Conservation (phyloP, 2,888 invertebrate genomes). For the Melinopterus prodromus region DNA sequence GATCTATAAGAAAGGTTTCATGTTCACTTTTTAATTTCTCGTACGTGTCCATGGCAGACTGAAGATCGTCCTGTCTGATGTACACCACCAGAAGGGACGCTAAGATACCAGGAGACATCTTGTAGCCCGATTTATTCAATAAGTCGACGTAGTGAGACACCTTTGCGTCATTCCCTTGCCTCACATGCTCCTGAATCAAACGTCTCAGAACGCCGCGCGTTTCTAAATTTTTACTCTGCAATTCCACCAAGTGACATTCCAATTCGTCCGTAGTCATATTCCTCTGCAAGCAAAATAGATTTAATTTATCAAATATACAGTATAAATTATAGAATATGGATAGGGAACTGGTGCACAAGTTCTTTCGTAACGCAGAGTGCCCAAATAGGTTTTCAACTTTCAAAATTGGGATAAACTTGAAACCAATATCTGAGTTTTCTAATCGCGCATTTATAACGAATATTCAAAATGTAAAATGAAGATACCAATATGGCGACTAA, state of each 20-base stretch:
- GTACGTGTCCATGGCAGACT: conserved; percentile 64
- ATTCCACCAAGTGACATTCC: conserved; percentile 69
- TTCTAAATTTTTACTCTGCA: conserved; percentile 73
- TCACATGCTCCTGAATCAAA: conserved; percentile 67
- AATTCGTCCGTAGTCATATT: conserved; percentile 71
- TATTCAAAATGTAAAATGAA: too few relatives aligned
- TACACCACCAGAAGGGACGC: conserved; percentile 70
- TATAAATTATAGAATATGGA: not conserved
- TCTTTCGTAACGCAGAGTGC: too few relatives aligned
- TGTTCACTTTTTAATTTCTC: conserved; percentile 63
- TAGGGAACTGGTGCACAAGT: too few relatives aligned
- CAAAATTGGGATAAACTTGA: too few relatives aligned
- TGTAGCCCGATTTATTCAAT: conserved; percentile 60
- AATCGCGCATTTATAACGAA: too few relatives aligned
- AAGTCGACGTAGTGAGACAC: conserved; percentile 65
- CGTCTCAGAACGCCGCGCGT: conserved; percentile 71
- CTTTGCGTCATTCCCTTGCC: conserved; percentile 64
- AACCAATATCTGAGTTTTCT: too few relatives aligned
- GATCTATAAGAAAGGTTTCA: conserved; percentile 69
- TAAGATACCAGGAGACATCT: conserved; percentile 72
- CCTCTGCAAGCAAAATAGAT: conserved; percentile 55
- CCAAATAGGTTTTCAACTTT: too few relatives aligned
- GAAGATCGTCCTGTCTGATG: conserved; percentile 65
- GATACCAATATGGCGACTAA: too few relatives aligned
- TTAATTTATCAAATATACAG: conserved; percentile 31